Base-by-base conservation (phyloP, 2,113 vertebrate genomes). In the Mus pahari region DNA sequence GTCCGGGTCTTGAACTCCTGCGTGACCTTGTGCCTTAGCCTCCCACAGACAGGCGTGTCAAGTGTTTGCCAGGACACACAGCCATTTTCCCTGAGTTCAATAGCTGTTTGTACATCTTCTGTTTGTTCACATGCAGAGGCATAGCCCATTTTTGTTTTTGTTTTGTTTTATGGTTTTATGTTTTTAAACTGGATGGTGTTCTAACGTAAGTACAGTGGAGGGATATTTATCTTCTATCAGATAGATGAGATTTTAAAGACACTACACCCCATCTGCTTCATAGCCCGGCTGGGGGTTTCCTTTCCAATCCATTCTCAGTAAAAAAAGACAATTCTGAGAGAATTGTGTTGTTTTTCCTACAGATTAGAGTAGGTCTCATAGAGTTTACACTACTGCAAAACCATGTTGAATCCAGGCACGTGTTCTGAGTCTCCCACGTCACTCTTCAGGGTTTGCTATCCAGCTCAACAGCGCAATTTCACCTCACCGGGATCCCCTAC, bases 341-440 rank as follows among this genome's bases (percentile, higher is more conserved):
- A 36, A 9, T n/a, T 22, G 0, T 1, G 1, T 4, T 48, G 20
- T 7, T 60, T 24, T 55, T 16, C 74, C 14, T 22, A 6, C 1
- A 45, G n/a, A 26, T 0, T 33, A 62, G 68, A 31, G 74, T 0
- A 7, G 48, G n/a, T 20, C 36, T 9, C n/a, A 13, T 16, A 42
- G 19, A 77, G 7, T 33, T 10, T 39, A 42, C 62, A 33, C 24
- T 42, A 4, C 24, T 1, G 6, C 2, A n/a, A 45, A 75, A 31
- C 0, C 42, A 60, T 24, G 2, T 5, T 2, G 33, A 48, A 73
- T 4, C 39, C 36, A 45, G 81, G 28, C 42, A 39, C 22, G 0
- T 2, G 24, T 10, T 64, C 83, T 71, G 77, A 66, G 53, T 7
- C 20, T 28, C 5, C 28, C 20, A 7, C 7, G 36, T 82, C 5